A percentile compares a stretch with the other conserved stretches of the same genome.
Evolutionary conservation across 1,140 invertebrate species (phyloP).

Genomic region (Brachionus paranguensis): DNA sequence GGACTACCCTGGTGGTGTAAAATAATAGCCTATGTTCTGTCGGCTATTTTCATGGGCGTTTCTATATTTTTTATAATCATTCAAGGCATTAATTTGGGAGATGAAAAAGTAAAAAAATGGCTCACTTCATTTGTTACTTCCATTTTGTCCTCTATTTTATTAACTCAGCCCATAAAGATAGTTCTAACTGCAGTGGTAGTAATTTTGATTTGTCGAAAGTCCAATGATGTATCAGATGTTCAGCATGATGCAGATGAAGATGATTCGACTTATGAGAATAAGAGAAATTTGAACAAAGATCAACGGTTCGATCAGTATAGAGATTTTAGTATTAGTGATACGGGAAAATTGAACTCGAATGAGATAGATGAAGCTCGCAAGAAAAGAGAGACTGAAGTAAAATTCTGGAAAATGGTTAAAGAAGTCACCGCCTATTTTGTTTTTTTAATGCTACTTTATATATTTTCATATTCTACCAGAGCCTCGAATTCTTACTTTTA

Average conservation of each 20-base stretch:
- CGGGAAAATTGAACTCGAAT: background rate
- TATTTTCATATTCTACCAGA: background rate
- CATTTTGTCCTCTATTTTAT: slow-evolving; percentile 59
- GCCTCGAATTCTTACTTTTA: slow-evolving; percentile 41
- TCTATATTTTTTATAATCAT: slow-evolving; percentile 59
- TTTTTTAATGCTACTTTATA: slow-evolving; percentile 10
- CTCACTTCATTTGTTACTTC: slow-evolving; percentile 60
- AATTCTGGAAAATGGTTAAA: slow-evolving; percentile 29
- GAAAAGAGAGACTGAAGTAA: slow-evolving; percentile 40
- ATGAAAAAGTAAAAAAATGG: slow-evolving; percentile 60
- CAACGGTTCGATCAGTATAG: background rate
- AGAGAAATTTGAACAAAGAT: slow-evolving; percentile 42
- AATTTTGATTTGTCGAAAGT: slow-evolving; percentile 25
- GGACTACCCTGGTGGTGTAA: slow-evolving; percentile 58
- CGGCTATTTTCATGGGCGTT: slow-evolving; percentile 52
- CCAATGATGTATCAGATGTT: slow-evolving; percentile 23
- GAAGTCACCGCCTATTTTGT: slow-evolving; percentile 51
- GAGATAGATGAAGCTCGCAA: slow-evolving; percentile 13
- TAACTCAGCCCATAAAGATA: slow-evolving; percentile 57
- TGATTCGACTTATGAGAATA: slow-evolving; percentile 43
- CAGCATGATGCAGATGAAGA: slow-evolving; percentile 44
- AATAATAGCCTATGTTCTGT: slow-evolving; percentile 58
- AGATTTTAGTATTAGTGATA: background rate
- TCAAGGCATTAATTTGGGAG: slow-evolving; percentile 60
- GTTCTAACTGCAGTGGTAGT: slow-evolving; percentile 1